These are phyloP conservation scores for Tipula confusa DNA, from an alignment of 2,888 invertebrate species.

Conservation along the genomic window DNA sequence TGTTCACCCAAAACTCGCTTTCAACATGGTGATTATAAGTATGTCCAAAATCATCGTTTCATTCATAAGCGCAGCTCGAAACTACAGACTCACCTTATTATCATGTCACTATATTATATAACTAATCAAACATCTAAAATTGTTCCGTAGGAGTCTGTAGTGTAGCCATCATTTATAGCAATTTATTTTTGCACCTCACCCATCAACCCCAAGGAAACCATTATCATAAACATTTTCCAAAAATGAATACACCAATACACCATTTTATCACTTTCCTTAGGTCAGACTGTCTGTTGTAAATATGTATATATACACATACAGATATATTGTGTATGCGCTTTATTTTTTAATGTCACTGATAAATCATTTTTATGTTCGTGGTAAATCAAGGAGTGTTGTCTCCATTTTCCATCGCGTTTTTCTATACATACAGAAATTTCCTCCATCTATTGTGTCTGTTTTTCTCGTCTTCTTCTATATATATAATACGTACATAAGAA, in stretches of 20 bases:
- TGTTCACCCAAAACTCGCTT: no score
- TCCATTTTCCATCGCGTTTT: constrained; percentile 34
- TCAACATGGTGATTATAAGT: no score
- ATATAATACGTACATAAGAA: neutral
- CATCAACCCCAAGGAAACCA: neutral
- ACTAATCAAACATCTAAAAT: no score
- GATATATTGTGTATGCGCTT: neutral
- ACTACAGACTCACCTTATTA: no score
- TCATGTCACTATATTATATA: no score
- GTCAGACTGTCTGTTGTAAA: neutral
- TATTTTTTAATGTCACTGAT: constrained; percentile 47
- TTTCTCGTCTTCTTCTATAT: no score
- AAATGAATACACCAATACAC: neutral
- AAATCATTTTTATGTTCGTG: constrained; percentile 51
- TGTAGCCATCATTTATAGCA: no score
- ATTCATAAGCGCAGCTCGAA: no score
- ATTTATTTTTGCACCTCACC: neutral
- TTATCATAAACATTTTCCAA: neutral
- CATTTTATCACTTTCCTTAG: neutral
- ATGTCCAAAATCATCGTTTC: no score
- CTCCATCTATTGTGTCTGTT: constrained; percentile 25
- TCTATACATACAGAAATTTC: neutral
- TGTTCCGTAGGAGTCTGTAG: no score
- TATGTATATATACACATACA: neutral
- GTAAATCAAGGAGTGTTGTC: constrained; percentile 46